Evolutionary conservation across 2,797 vertebrate species (phyloP).

Genomic region (Dicrostonyx torquatus): DNA sequence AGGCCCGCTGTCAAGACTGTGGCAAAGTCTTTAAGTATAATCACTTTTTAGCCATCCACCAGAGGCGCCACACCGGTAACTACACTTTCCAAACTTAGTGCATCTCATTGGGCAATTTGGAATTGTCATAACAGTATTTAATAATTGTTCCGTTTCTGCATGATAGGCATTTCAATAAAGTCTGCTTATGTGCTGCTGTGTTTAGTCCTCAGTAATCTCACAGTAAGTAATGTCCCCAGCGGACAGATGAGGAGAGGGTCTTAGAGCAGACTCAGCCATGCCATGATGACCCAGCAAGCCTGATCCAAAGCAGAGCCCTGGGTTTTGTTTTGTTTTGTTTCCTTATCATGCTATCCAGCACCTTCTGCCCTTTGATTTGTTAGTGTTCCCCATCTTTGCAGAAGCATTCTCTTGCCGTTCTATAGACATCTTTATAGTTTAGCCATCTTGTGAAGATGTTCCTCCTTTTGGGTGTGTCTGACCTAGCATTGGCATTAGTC

Average conservation of each 20-base stretch:
- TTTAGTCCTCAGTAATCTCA: background rate
- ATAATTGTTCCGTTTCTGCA: background rate
- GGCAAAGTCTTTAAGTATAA: conserved; percentile 96
- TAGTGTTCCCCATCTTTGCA: background rate
- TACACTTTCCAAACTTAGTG: background rate
- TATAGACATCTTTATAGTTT: background rate
- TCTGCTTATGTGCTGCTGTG: background rate
- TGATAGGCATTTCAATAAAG: background rate
- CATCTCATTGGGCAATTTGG: background rate
- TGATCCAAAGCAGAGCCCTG: background rate
- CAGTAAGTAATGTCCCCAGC: background rate
- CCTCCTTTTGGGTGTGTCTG: background rate
- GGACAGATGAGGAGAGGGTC: background rate
- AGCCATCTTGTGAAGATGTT: background rate
- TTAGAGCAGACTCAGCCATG: background rate
- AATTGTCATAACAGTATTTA: background rate
- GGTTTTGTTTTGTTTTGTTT: background rate
- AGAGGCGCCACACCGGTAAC: conserved; percentile 95
- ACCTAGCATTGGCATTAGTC: background rate
- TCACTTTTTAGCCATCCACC: conserved; percentile 95
- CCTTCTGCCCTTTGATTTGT: background rate
- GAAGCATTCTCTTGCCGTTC: background rate
- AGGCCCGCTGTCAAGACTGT: conserved; percentile 94
- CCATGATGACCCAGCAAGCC: background rate
- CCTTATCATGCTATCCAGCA: background rate